A percentile compares a stretch with the other conserved stretches of the same genome.
phyloP scores from a whole-genome alignment of 2,113 vertebrate genomes.

The Pavo muticus region DNA sequence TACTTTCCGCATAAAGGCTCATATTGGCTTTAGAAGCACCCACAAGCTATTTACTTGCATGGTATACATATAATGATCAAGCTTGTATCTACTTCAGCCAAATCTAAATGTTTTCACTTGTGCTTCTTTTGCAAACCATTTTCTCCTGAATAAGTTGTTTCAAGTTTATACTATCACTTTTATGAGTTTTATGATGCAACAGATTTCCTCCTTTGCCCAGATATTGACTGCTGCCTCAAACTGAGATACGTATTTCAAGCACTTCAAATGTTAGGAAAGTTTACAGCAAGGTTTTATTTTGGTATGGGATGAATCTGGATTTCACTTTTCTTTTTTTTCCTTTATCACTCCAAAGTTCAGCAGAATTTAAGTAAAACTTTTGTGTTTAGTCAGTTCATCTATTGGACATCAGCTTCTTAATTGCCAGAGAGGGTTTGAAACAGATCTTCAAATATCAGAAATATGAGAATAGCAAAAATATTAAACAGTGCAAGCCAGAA shows the following conservation, averaged over 20 bases:
- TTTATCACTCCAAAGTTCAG: background rate
- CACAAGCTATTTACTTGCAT: constrained; percentile 57
- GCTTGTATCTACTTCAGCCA: constrained; percentile 19
- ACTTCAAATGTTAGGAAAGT: background rate
- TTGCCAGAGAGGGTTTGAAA: background rate
- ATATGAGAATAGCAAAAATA: background rate
- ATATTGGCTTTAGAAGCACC: constrained; percentile 40
- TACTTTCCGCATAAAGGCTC: constrained; percentile 66
- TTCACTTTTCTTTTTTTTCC: background rate
- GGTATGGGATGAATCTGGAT: background rate
- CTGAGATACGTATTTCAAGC: background rate
- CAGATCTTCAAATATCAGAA: background rate
- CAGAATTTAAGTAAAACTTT: background rate
- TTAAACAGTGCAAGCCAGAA: background rate
- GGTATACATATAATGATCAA: constrained; percentile 14
- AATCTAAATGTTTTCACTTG: constrained; percentile 60
- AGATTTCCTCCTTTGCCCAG: background rate
- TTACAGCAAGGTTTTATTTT: background rate
- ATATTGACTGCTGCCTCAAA: background rate
- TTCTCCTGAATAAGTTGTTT: background rate
- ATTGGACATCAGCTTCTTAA: background rate
- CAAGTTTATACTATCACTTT: background rate
- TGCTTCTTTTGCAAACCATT: constrained; percentile 2
- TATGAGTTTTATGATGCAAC: background rate
- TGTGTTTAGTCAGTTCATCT: background rate